Conservation (phyloP, 1,140 invertebrate species). For the Aphelenchoides fujianensis region DNA sequence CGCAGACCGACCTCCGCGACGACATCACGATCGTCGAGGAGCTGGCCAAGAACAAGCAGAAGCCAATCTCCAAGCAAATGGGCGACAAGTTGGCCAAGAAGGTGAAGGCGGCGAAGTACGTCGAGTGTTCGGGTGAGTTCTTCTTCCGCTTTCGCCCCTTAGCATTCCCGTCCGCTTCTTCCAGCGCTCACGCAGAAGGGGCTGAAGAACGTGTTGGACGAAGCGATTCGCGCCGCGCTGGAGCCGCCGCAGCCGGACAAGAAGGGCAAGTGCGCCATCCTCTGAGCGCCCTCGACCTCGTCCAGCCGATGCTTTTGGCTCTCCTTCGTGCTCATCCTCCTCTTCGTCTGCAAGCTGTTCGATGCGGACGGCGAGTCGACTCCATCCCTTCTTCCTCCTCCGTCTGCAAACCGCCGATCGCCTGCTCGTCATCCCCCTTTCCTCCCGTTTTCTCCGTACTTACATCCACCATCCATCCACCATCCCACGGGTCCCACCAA, state of each 20-base stretch:
- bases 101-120: conserved; percentile 98
- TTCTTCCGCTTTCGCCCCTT: not conserved
- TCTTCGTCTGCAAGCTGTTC: not conserved
- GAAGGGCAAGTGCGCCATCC: conserved; percentile 82
- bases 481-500: no score
- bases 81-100: conserved; percentile 94
- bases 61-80: conserved; percentile 91
- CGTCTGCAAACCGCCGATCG: not conserved
- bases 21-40: conserved; percentile 95
- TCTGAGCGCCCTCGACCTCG: conserved; percentile 69
- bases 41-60: conserved; percentile 97
- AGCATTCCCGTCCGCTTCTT: not conserved
- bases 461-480: not conserved
- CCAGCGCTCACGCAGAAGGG: conserved; percentile 75
- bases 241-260: conserved; percentile 90
- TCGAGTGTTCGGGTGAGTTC: conserved; percentile 88
- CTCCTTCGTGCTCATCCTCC: not conserved
- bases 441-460: not conserved
- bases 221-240: conserved; percentile 94
- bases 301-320: not conserved
- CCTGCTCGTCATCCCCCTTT: not conserved
- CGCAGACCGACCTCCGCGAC: conserved; percentile 95
- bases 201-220: conserved; percentile 99
- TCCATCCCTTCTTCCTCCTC: not conserved
- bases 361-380: not conserved